A percentile compares a stretch with the other conserved stretches of the same genome.
phyloP scores from a whole-genome alignment of 2,113 vertebrate genomes.

The Polyodon spathula region DNA sequence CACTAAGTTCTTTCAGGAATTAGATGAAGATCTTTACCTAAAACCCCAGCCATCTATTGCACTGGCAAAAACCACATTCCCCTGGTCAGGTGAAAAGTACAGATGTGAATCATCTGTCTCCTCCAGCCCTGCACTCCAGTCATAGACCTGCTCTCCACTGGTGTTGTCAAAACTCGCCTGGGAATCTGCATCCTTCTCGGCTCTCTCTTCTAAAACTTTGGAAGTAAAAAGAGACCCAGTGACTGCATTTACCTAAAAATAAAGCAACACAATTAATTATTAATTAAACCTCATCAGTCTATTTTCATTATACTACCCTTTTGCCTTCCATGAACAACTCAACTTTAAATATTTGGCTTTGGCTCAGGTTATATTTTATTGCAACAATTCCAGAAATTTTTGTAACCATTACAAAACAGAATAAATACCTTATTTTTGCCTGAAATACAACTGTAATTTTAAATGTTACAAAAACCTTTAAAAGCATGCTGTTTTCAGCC shows the following conservation, averaged over 20 bases:
- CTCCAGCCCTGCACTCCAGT: constrained; percentile 90
- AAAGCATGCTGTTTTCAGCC: too few relatives aligned
- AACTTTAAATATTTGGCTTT: too few relatives aligned
- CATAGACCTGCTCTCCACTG: constrained; percentile 69
- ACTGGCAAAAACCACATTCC: constrained; percentile 90
- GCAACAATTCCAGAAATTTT: too few relatives aligned
- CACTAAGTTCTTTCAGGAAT: background rate
- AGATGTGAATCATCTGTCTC: constrained; percentile 83
- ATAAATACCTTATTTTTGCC: too few relatives aligned
- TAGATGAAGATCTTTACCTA: constrained; percentile 54
- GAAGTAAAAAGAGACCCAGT: constrained; percentile 86
- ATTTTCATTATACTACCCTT: too few relatives aligned
- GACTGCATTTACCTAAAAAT: constrained; percentile 80
- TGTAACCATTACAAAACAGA: too few relatives aligned
- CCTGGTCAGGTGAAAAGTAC: constrained; percentile 91
- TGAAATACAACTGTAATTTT: too few relatives aligned
- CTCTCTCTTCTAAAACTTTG: constrained; percentile 88
- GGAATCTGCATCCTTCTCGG: constrained; percentile 61
- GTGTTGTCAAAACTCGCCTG: constrained; percentile 25
- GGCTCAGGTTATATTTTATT: too few relatives aligned
- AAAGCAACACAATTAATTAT: background rate
- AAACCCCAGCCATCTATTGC: constrained; percentile 95
- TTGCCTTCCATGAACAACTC: too few relatives aligned
- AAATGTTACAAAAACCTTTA: too few relatives aligned
- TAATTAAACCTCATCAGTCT: too few relatives aligned